phyloP scores from a whole-genome alignment of 2,797 vertebrate species.

The Heteromormyrus szaboi region DNA sequence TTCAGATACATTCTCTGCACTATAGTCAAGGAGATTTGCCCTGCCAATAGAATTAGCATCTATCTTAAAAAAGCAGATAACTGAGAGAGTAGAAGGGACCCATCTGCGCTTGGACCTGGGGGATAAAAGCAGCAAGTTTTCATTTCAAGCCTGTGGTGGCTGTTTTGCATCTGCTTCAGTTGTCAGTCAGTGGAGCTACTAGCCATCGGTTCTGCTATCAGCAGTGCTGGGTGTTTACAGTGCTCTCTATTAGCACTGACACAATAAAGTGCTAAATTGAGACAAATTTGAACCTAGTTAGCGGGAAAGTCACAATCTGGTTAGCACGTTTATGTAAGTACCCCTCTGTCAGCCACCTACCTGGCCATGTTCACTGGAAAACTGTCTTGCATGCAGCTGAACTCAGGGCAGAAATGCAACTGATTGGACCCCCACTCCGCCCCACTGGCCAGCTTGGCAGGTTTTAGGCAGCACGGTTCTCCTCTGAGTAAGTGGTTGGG shows the following conservation, averaged over 20 bases:
- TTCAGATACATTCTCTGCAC: not conserved
- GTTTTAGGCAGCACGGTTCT: slow-evolving; percentile 48
- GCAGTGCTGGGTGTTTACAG: not conserved
- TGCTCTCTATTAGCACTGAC: not conserved
- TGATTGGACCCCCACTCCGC: slow-evolving; percentile 35
- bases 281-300: not conserved
- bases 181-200: not conserved
- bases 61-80: not conserved
- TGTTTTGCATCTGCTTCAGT: not conserved
- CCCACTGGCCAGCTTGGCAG: slow-evolving; percentile 22
- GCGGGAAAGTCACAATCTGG: not conserved
- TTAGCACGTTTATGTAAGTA: not conserved
- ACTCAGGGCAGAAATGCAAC: not conserved
- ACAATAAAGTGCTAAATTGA: not conserved
- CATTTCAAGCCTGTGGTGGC: not conserved
- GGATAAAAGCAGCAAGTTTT: not conserved
- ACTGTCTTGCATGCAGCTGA: not conserved
- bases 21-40: not conserved
- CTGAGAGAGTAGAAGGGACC: not conserved
- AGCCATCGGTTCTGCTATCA: not conserved
- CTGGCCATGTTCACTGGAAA: not conserved
- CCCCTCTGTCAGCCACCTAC: not conserved
- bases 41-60: not conserved
- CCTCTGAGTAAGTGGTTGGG: slow-evolving; percentile 50
- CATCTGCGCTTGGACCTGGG: not conserved